Evolutionary conservation across 2,888 invertebrate genomes (phyloP).

Genomic region (Apodemia mormo): DNA sequence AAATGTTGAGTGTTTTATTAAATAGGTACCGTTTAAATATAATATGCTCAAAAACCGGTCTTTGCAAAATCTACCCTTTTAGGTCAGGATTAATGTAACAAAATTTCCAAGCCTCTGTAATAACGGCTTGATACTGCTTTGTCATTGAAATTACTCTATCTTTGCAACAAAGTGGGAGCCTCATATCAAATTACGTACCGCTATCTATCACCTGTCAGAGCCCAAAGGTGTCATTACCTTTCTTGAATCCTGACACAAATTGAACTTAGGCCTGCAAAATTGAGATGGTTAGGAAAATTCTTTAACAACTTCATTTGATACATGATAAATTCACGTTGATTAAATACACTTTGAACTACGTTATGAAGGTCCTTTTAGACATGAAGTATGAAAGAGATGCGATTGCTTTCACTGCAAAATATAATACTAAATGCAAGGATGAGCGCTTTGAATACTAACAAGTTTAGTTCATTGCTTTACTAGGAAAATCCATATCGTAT

Average conservation of each 20-base stretch:
- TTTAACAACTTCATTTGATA: constrained; percentile 1
- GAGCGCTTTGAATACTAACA: too few species aligned
- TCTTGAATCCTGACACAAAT: constrained; percentile 23
- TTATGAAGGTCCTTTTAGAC: background rate
- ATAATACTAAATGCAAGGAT: too few species aligned
- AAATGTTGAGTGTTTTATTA: background rate
- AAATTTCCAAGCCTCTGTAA: constrained; percentile 20
- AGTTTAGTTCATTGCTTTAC: too few species aligned
- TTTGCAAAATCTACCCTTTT: background rate
- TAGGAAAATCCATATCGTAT: too few species aligned
- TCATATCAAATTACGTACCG: constrained; percentile 45
- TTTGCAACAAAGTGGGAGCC: constrained; percentile 44
- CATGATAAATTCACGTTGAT: background rate
- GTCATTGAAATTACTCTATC: constrained; percentile 46
- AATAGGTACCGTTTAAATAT: background rate
- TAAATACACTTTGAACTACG: background rate
- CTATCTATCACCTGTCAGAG: constrained; percentile 44
- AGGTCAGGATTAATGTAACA: constrained; percentile 6
- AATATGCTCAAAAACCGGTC: background rate
- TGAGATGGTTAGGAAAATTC: background rate
- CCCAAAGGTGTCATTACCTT: constrained; percentile 38
- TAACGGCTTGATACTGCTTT: constrained; percentile 33
- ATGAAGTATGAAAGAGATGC: background rate
- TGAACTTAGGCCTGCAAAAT: constrained; percentile 24
- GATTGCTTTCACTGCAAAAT: background rate